Percentiles rank a stretch among this genome's conserved stretches.
These are phyloP conservation scores for Grapholita molesta DNA, from an alignment of 1,140 invertebrate species.

Conservation along the genomic window DNA sequence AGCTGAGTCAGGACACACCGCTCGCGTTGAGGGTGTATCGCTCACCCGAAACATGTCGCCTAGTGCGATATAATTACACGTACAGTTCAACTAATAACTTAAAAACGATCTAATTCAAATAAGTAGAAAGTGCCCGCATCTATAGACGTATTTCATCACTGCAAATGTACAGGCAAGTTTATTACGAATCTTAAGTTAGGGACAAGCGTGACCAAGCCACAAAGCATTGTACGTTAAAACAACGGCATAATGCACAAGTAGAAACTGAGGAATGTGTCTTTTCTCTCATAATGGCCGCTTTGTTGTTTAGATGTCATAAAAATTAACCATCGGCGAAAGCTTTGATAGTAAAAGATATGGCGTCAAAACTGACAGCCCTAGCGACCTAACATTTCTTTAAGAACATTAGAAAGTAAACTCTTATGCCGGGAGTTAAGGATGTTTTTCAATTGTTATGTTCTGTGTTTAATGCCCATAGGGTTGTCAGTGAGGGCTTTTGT, in stretches of 20 bases:
- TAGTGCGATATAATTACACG: too few relatives aligned
- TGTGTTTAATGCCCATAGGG: conserved; percentile 1
- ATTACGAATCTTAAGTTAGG: conserved; percentile 7
- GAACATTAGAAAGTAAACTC: conserved; percentile 20
- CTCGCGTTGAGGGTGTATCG: too few relatives aligned
- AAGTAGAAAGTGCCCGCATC: background rate
- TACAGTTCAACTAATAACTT: too few relatives aligned
- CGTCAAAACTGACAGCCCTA: conserved; percentile 20
- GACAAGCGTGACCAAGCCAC: conserved; percentile 2
- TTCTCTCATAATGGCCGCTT: conserved; percentile 37
- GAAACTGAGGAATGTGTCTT: conserved; percentile 52
- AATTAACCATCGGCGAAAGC: conserved; percentile 67
- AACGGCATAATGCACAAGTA: conserved; percentile 51
- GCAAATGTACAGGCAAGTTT: background rate
- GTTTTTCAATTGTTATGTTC: conserved; percentile 19
- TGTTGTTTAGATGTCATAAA: conserved; percentile 66
- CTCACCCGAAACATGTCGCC: too few relatives aligned
- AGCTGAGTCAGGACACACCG: too few relatives aligned
- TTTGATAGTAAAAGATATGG: conserved; percentile 60
- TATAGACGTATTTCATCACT: background rate
- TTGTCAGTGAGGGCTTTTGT: conserved; percentile 45
- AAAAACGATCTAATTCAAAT: background rate
- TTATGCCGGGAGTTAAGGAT: conserved; percentile 21
- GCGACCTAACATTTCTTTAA: conserved; percentile 18
- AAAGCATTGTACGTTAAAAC: conserved; percentile 45